Evolutionary conservation across 2,888 invertebrate species (phyloP).

Genomic region (Rotaria sp.): DNA sequence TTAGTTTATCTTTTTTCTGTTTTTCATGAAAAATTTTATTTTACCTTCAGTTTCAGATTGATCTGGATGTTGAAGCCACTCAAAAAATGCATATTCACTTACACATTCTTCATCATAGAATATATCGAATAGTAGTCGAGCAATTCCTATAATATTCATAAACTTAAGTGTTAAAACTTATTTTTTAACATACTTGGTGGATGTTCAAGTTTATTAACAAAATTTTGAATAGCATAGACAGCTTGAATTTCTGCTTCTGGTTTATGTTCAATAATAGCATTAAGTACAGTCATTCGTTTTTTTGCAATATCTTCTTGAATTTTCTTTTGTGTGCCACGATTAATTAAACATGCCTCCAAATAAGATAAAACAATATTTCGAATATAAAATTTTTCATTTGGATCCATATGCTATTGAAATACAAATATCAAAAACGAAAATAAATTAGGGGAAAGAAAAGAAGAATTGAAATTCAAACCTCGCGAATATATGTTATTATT

Average conservation of each 20-base stretch:
- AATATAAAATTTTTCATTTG: background rate
- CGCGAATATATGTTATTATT: background rate
- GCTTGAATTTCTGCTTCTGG: conserved; percentile 71
- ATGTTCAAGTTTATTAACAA: conserved; percentile 71
- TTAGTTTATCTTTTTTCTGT: background rate
- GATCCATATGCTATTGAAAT: background rate
- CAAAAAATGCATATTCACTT: conserved; percentile 70
- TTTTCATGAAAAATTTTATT: background rate
- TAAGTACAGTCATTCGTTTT: background rate
- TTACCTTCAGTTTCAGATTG: background rate
- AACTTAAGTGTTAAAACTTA: no score
- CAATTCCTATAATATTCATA: conserved; percentile 71
- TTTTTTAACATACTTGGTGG: conserved; percentile 60
- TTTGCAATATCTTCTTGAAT: conserved; percentile 9
- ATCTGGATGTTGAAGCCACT: conserved; percentile 69
- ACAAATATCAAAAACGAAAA: background rate
- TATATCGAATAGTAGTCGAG: conserved; percentile 69
- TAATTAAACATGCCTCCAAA: background rate
- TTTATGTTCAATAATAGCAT: conserved; percentile 44
- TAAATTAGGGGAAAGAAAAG: background rate
- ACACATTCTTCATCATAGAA: conserved; percentile 72
- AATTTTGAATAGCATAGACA: conserved; percentile 72
- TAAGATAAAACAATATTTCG: conserved; percentile 7
- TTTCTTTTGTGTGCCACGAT: background rate
- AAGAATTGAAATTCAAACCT: no score